These are phyloP conservation scores for Morone chrysops DNA, from an alignment of 2,113 vertebrate species.

Conservation along the genomic window DNA sequence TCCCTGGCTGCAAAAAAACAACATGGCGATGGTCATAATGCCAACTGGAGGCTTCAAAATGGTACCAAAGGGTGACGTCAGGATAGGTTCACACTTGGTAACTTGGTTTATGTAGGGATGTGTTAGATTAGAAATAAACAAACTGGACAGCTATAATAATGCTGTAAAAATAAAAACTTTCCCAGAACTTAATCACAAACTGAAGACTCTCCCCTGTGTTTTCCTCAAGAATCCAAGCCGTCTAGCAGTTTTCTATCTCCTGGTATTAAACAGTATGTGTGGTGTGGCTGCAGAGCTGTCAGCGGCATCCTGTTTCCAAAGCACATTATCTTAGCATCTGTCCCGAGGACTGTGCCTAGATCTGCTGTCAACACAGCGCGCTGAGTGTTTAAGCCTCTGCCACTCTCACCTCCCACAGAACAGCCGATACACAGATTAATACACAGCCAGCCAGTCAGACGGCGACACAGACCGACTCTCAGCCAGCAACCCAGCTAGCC, in stretches of 20 bases:
- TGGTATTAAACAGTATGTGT: conserved; percentile 38
- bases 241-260: conserved; percentile 44
- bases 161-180: conserved; percentile 5
- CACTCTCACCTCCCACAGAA: conserved; percentile 72
- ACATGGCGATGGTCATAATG: too few relatives aligned
- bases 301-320: conserved; percentile 57
- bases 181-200: not conserved
- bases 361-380: conserved; percentile 54
- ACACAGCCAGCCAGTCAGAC: conserved; percentile 44
- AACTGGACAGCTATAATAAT: not conserved
- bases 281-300: conserved; percentile 36
- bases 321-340: conserved; percentile 75
- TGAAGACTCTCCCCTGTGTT: conserved; percentile 7
- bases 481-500: conserved; percentile 26
- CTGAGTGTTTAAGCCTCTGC: conserved; percentile 60
- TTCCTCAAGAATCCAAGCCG: not conserved
- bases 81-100: too few relatives aligned
- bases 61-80: too few relatives aligned
- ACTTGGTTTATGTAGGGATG: too few relatives aligned
- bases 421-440: conserved; percentile 58
- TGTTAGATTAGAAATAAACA: not conserved
- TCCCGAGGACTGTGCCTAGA: conserved; percentile 61
- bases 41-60: too few relatives aligned
- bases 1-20: too few relatives aligned
- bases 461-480: conserved; percentile 5